A percentile compares a stretch with the other conserved stretches of the same genome.
Evolutionary conservation across 2,888 invertebrate species (phyloP).

Genomic region (Saturnia japonica): DNA sequence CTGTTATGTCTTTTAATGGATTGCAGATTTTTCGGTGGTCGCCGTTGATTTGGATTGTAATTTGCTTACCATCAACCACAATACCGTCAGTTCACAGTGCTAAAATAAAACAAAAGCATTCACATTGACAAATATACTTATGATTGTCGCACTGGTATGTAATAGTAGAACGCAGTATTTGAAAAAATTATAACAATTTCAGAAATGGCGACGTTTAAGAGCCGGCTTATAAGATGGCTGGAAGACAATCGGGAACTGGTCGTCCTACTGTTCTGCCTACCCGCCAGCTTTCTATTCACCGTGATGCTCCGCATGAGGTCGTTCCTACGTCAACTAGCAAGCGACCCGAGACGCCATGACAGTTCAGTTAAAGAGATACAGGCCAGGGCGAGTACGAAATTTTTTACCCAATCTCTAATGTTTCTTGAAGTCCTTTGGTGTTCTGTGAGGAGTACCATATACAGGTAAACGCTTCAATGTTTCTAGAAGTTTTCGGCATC

Average conservation of each 20-base stretch:
- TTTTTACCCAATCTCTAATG: background rate
- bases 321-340: constrained; percentile 57
- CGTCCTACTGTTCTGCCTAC: constrained; percentile 84
- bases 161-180: background rate
- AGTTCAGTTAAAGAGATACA: constrained; percentile 74
- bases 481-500: background rate
- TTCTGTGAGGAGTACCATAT: background rate
- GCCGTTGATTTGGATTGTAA: too few relatives aligned
- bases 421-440: background rate
- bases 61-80: too few relatives aligned
- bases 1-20: too few relatives aligned
- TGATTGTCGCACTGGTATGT: too few relatives aligned
- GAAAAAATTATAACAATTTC: background rate
- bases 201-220: constrained; percentile 55
- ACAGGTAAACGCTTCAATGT: background rate
- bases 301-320: constrained; percentile 64
- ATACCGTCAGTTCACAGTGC: too few relatives aligned
- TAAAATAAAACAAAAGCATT: too few relatives aligned
- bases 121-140: too few relatives aligned
- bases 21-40: too few relatives aligned
- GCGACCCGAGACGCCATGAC: constrained; percentile 68
- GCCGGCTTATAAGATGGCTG: constrained; percentile 70
- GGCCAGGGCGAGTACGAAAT: constrained; percentile 45
- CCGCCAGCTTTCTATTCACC: constrained; percentile 84
- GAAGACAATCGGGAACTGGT: constrained; percentile 85